Conservation (phyloP, 2,113 vertebrate species). For the Alouatta palliata region DNA sequence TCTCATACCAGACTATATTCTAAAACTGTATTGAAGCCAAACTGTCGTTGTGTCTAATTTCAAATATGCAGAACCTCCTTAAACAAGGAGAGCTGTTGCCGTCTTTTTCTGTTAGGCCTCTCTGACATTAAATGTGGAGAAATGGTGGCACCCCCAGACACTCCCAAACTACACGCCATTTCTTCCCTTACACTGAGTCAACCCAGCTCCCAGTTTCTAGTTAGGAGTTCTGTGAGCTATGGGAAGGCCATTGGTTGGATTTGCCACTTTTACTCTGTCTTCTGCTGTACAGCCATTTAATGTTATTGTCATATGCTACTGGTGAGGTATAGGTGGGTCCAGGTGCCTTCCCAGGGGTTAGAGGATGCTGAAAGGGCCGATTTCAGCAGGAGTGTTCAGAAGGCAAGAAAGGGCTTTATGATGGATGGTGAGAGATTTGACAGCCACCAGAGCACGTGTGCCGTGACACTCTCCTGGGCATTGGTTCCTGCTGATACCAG, state of each 20-base stretch:
- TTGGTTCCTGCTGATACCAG: fast-evolving
- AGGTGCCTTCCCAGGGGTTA: background rate
- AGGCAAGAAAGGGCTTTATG: fast-evolving
- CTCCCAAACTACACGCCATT: background rate
- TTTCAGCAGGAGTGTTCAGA: background rate
- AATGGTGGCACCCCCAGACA: fast-evolving
- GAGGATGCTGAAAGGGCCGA: background rate
- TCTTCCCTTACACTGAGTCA: background rate
- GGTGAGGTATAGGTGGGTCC: fast-evolving
- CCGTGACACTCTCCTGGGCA: background rate
- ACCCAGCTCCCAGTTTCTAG: background rate
- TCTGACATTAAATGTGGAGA: background rate
- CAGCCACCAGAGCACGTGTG: fast-evolving
- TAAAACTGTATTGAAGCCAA: background rate
- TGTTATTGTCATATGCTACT: fast-evolving
- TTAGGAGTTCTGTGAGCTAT: background rate
- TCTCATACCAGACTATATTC: background rate
- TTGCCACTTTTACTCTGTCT: fast-evolving
- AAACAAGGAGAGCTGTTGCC: background rate
- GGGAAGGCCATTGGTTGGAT: fast-evolving
- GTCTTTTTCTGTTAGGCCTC: background rate
- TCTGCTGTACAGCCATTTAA: too few species aligned
- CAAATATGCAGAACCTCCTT: background rate
- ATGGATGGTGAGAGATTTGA: fast-evolving
- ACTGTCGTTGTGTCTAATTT: too few species aligned